Base-by-base conservation (phyloP, 2,888 invertebrate species). In the Mesochorus sp. region DNA sequence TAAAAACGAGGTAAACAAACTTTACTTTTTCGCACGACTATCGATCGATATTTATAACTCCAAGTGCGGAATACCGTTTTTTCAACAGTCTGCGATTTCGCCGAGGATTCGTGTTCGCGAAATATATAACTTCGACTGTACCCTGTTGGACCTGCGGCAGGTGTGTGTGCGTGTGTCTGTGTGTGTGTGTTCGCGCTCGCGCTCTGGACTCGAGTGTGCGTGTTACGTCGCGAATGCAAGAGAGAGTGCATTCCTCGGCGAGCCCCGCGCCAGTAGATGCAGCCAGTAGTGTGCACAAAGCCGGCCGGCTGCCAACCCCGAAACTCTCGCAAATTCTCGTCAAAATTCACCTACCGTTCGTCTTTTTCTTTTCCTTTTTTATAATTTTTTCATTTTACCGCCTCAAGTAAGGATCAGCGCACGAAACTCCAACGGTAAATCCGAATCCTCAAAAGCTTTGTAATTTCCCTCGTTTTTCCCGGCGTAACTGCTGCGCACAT, bases 221-320 rank as follows among this genome's bases (percentile, higher is more conserved):
- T 70, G 76, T 64, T 51, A 64, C 68, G 39, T 26, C 68, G 61
- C 39, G 64, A 67, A 55, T 72, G 79, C 72, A 72, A 70, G 76
- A 55, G n/a, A n/a, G 51, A 81, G 78, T 76, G 76, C 76, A 79
- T 80, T 80, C 76, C 78, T 75, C 21, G 39, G n/a, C 44, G 8
- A 51, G 39, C 44, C 42, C 28, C 57, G 42, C 72, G n/a, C n/a
- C n/a, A 68, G 77, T 77, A 73, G 77, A 77, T 77, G 77, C 77
- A 77, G 67, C 57, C 73, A 64, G 47, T 47, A 26, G 61, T 68
- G 39, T 61, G 26, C 55, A 47, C 70, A 59, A 76, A 70, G 82
- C 80, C 80, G 82, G 80, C 80, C 80, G 79, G 82, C 75, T 68
- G 70, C 75, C 47, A 57, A 49, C 49, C 34, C 44, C 51, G 44